phyloP scores from a whole-genome alignment of 2,888 invertebrate species.

The Rotaria socialis region DNA sequence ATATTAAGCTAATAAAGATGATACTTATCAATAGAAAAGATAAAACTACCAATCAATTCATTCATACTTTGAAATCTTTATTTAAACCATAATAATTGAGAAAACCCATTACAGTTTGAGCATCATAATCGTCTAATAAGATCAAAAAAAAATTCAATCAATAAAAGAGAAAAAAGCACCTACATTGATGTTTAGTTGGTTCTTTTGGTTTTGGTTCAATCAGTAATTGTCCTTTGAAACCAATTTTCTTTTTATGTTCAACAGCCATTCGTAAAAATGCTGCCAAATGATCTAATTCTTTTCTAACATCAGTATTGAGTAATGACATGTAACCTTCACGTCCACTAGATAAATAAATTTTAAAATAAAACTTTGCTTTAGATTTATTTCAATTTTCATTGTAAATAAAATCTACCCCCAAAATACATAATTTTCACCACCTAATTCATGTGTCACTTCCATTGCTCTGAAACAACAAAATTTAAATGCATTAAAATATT shows the following conservation, averaged over 20 bases:
- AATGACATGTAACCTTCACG: slow-evolving; percentile 66
- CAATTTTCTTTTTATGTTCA: slow-evolving; percentile 66
- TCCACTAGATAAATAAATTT: slow-evolving; percentile 63
- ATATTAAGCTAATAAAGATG: slow-evolving; percentile 62
- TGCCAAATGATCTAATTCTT: slow-evolving; percentile 67
- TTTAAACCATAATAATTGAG: slow-evolving; percentile 66
- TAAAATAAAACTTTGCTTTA: background rate
- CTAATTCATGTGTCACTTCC: slow-evolving; percentile 66
- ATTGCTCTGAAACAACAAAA: slow-evolving; percentile 59
- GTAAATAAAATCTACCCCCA: slow-evolving; percentile 50
- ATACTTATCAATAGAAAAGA: background rate
- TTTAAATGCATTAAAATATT: background rate
- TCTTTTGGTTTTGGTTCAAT: slow-evolving; percentile 63
- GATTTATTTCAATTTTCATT: background rate
- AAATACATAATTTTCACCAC: slow-evolving; percentile 64
- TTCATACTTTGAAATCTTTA: slow-evolving; percentile 64
- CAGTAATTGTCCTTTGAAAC: slow-evolving; percentile 65
- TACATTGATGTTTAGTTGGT: slow-evolving; percentile 64
- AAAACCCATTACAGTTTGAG: slow-evolving; percentile 67
- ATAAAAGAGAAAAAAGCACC: slow-evolving; percentile 59
- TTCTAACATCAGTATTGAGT: slow-evolving; percentile 65
- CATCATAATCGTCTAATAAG: slow-evolving; percentile 59
- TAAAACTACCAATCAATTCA: background rate
- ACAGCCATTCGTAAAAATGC: slow-evolving; percentile 66
- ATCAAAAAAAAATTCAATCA: background rate